Percentiles rank a stretch among this genome's conserved stretches.
Evolutionary conservation across 2,888 invertebrate genomes (phyloP).

Genomic region (Drosophila setosimentum): DNA sequence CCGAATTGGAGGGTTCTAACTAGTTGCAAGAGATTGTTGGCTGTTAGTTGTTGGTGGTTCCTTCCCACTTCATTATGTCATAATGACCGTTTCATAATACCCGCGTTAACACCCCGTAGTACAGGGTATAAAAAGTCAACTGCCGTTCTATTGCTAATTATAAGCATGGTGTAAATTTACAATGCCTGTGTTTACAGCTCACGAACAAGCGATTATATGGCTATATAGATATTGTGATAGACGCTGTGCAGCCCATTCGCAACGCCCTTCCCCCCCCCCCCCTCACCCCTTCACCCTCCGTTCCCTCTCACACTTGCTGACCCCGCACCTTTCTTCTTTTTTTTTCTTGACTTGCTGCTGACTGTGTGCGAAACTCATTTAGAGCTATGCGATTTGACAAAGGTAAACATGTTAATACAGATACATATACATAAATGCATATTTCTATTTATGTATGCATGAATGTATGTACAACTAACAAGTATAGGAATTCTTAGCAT

Average conservation of each 20-base stretch:
- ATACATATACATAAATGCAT: background rate
- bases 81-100: background rate
- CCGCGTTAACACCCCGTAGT: background rate
- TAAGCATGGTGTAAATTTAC: slow-evolving; percentile 76
- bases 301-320: background rate
- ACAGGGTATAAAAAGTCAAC: slow-evolving; percentile 62
- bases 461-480: background rate
- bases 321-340: background rate
- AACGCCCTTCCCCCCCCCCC: background rate
- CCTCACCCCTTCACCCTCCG: background rate
- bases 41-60: background rate
- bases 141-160: slow-evolving; percentile 76
- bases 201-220: slow-evolving; percentile 74
- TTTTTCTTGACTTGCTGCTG: background rate
- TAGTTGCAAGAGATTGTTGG: background rate
- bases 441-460: background rate
- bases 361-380: slow-evolving; percentile 26
- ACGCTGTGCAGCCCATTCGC: slow-evolving; percentile 23
- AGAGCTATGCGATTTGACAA: slow-evolving; percentile 58
- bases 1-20: background rate
- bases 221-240: slow-evolving; percentile 57
- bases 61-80: background rate
- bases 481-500: slow-evolving; percentile 30
- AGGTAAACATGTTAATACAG: slow-evolving; percentile 39
- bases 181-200: slow-evolving; percentile 76